Evolutionary conservation across 1,140 invertebrate species (phyloP), one percentile per base, ranked within the genome.

Genomic region (Zaprionus camerounensis): DNA sequence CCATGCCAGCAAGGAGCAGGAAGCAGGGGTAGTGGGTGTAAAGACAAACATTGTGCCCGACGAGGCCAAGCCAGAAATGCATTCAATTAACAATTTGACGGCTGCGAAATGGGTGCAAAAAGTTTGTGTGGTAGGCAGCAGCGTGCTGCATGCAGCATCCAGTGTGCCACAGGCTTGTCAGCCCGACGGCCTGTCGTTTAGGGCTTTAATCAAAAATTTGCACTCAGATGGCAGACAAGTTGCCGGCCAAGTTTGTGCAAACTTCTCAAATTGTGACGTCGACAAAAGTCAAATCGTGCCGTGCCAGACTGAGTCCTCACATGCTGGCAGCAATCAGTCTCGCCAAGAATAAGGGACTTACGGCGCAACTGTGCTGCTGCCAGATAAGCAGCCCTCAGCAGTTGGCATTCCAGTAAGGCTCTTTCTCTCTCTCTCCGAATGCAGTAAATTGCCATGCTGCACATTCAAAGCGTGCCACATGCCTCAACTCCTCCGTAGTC

Each of bases 181-280:
- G 38, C 15, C 15, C 13, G 38, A 7, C 2, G 15, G 15, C 38
- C n/a, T 41, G 38, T 41, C 38, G 38, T 41, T 41, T 34, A 58
- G 74, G 80, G 77, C 84, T 83, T 86, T 86, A 88, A 86, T 86
- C 83, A 88, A 88, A 86, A 86, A 86, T 84, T 86, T 86, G 84
- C 80, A 83, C 62, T 80, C 77, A 80, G 82, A 76, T 80, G 80
- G 58, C 69, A 68, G 73, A 68, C 49, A 88, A 88, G 66, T 88
- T 73, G 75, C 46, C 46, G 57, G 64, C 70, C 68, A 88, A 86
- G 81, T 83, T 86, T 86, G 68, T 65, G 76, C 38, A 88, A 88
- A 80, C 80, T 86, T 82, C 79, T 71, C 76, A 71, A 87, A 87
- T 85, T 85, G 83, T 85, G 83, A 85, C 82, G 83, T 86, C 76